A percentile compares a stretch with the other conserved stretches of the same genome.
Conservation (phyloP, 1,140 invertebrate species). For the Aleiodes sp. region DNA sequence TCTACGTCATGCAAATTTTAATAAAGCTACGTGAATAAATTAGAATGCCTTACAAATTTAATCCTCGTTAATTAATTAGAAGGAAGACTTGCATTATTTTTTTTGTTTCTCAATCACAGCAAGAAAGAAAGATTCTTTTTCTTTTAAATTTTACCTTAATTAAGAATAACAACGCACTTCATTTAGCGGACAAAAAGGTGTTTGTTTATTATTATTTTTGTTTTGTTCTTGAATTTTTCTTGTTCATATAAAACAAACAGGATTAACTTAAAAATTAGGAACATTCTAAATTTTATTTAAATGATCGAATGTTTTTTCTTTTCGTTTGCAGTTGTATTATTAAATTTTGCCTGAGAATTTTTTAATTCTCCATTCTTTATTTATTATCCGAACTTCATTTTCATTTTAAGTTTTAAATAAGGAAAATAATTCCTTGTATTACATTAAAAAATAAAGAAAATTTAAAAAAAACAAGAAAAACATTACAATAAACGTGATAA, state of each 20-base stretch:
- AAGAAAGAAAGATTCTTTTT: constrained; percentile 23
- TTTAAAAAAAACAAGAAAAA: no score
- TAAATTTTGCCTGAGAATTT: constrained; percentile 8
- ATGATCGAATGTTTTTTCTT: constrained; percentile 42
- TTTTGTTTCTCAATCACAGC: background rate
- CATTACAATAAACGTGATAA: constrained; percentile 29
- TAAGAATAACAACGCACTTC: background rate
- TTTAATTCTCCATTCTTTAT: background rate
- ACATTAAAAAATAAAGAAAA: no score
- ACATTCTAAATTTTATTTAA: constrained; percentile 54
- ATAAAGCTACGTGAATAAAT: background rate
- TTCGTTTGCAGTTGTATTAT: constrained; percentile 6
- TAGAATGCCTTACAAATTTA: background rate
- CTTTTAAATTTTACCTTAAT: background rate
- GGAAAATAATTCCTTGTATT: no score
- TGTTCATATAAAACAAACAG: constrained; percentile 45
- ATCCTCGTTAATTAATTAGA: no score
- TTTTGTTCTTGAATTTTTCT: constrained; percentile 40
- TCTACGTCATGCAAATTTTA: no score
- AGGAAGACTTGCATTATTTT: background rate
- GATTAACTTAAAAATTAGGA: constrained; percentile 50
- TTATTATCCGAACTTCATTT: background rate
- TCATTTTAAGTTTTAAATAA: no score
- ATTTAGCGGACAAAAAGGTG: constrained; percentile 49
- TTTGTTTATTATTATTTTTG: constrained; percentile 55